Conservation (phyloP, 2,113 vertebrate species). For the Oreochromis tanganicae region DNA sequence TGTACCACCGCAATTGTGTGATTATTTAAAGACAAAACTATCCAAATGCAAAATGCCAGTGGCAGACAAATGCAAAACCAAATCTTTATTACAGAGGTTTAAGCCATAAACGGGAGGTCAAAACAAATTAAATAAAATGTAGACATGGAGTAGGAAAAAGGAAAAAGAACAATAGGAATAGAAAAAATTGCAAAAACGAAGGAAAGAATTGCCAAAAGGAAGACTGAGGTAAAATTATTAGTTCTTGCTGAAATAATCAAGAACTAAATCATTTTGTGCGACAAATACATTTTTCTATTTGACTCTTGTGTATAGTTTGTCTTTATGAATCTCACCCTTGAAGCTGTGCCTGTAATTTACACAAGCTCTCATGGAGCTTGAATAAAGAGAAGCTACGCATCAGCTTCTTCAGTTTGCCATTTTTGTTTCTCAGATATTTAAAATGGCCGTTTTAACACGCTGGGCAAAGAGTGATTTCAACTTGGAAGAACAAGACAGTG, state of each 20-base stretch:
- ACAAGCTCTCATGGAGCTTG: background rate
- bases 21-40: fast-evolving
- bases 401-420: background rate
- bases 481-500: background rate
- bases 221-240: background rate
- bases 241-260: background rate
- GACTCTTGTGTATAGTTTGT: background rate
- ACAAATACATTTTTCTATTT: background rate
- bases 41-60: background rate
- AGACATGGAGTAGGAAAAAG: background rate
- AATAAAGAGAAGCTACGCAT: background rate
- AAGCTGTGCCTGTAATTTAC: background rate
- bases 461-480: background rate
- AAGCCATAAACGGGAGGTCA: background rate
- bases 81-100: background rate
- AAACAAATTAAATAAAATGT: background rate
- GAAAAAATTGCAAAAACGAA: background rate
- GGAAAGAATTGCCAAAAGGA: background rate
- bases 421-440: background rate
- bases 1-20: background rate
- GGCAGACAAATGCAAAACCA: background rate
- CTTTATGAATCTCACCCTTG: background rate
- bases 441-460: background rate
- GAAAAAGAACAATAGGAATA: background rate
- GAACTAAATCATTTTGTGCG: background rate